Base-by-base conservation (phyloP, 2,888 invertebrate species). In the Terebella lapidaria region DNA sequence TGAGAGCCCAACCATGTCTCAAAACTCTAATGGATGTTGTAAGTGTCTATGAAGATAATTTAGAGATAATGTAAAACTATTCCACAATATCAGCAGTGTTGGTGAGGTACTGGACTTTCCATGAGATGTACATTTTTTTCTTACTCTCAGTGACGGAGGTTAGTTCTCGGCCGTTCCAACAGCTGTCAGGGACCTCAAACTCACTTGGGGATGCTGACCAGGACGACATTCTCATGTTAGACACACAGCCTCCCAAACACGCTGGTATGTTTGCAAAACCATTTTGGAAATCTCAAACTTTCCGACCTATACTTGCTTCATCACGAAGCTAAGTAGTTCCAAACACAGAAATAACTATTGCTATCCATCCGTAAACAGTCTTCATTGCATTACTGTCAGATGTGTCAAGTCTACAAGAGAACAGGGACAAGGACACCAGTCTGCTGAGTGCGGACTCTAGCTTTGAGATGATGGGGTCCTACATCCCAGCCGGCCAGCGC, bases 401-500 rank as follows among this genome's bases (percentile, higher is more conserved):
- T n/a, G n/a, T n/a, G n/a, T n/a, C n/a, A n/a, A n/a, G n/a, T n/a
- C n/a, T n/a, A n/a, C n/a, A n/a, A n/a, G n/a, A n/a, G n/a, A n/a
- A n/a, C n/a, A n/a, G n/a, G n/a, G n/a, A n/a, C n/a, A n/a, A n/a
- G 35, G 63, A 63, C 53, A 28, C 15, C 27, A 58, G 60, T 35
- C n/a, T 52, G 24, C 22, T 46, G 29, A 62, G 62, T 28, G 58
- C 60, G 2, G 64, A 64, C 55, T 58, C 54, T 10, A 65, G 65
- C 53, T 63, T 63, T 46, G 67, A 67, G 24, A 25, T 61, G 49
- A 29, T 61, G 45, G 60, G 64, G n/a, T 56, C 62, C 15, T 30
- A 63, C 20, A 61, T 67, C 10, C 58, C 65, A 15, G 65, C 63
- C 4, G 67, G 63, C 2, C 67, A 67, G 54, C 29, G 62, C 20